phyloP scores from a whole-genome alignment of 2,113 vertebrate genomes.

The Drymodes brunneopygia region DNA sequence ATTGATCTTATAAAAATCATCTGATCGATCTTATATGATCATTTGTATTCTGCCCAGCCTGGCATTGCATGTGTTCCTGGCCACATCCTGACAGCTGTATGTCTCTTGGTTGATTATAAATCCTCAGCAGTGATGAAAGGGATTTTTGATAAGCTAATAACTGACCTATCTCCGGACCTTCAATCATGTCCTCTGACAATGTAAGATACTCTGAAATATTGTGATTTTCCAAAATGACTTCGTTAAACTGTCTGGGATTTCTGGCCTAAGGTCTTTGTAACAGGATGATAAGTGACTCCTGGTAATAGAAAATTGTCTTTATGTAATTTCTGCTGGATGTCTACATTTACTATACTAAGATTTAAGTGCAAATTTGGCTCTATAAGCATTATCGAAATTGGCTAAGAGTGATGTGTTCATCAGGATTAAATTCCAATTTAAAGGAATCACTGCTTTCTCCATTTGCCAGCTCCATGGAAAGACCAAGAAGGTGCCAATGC shows the following conservation, averaged over 20 bases:
- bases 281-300: background rate
- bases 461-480: background rate
- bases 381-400: background rate
- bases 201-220: background rate
- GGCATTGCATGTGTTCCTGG: background rate
- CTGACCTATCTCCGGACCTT: conserved; percentile 22
- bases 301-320: background rate
- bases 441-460: background rate
- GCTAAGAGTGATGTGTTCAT: background rate
- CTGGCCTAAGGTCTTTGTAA: background rate
- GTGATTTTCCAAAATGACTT: conserved; percentile 17
- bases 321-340: background rate
- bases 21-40: background rate
- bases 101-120: conserved; percentile 36
- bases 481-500: background rate
- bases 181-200: conserved; percentile 17
- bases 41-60: conserved; percentile 19
- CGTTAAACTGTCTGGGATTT: background rate
- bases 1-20: conserved; percentile 21
- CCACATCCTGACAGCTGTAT: background rate
- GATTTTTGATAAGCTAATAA: conserved; percentile 50
- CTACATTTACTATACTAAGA: background rate
- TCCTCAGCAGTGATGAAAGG: background rate
- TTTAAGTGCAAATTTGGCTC: background rate
- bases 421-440: background rate